A percentile compares a stretch with the other conserved stretches of the same genome.
Evolutionary conservation across 2,113 vertebrate genomes (phyloP).

Genomic region (Numenius arquata): DNA sequence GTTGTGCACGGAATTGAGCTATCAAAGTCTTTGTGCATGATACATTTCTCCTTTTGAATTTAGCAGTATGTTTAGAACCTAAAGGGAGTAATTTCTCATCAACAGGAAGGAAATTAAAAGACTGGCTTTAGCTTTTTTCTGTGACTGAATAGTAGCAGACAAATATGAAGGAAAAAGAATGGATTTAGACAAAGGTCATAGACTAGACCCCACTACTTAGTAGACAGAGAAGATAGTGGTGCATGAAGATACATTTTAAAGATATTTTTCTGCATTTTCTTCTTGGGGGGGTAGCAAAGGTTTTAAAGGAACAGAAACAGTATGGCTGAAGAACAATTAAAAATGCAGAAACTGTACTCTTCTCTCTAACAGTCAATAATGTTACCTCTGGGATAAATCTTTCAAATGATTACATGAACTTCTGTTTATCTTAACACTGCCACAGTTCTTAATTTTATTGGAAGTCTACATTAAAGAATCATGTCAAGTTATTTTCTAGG

Average conservation of each 20-base stretch:
- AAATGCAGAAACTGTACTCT: not conserved
- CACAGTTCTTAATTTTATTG: not conserved
- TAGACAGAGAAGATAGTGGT: not conserved
- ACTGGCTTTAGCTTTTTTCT: not conserved
- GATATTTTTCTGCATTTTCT: not conserved
- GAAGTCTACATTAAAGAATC: not conserved
- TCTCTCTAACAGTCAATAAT: not conserved
- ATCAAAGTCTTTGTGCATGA: not conserved
- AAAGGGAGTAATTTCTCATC: not conserved
- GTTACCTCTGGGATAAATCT: not conserved
- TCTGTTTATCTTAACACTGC: not conserved
- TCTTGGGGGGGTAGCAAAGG: not conserved
- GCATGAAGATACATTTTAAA: not conserved
- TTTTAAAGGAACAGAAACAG: not conserved
- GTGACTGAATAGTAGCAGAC: not conserved
- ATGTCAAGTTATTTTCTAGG: not conserved
- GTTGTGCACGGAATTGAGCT: not conserved
- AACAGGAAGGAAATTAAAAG: not conserved
- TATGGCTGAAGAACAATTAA: not conserved
- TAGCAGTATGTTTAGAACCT: not conserved
- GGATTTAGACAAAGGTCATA: not conserved
- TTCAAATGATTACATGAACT: not conserved
- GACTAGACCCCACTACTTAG: not conserved
- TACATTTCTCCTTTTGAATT: not conserved
- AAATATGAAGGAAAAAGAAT: not conserved